A percentile compares a stretch with the other conserved stretches of the same genome.
Evolutionary conservation across 1,140 invertebrate genomes (phyloP).

Genomic region (Bacillus rossius): DNA sequence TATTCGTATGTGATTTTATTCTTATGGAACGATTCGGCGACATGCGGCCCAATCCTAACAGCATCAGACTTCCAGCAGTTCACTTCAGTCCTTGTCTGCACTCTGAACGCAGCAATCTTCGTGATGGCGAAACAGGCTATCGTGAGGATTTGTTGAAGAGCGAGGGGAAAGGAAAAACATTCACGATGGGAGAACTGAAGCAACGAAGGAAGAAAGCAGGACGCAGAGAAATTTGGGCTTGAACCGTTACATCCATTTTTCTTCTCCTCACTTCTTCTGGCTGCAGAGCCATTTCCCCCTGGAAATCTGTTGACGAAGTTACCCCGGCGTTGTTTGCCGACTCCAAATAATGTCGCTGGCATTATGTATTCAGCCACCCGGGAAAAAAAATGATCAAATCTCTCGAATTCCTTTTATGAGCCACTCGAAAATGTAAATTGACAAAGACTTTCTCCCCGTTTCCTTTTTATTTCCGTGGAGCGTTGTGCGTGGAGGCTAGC

Average conservation of each 20-base stretch:
- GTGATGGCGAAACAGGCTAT: slow-evolving; percentile 8
- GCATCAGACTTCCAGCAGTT: no score
- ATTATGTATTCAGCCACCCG: slow-evolving; percentile 1
- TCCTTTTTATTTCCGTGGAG: no score
- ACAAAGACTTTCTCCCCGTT: no score
- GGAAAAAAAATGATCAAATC: slow-evolving; percentile 1
- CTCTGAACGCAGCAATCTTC: no score
- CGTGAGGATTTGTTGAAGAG: slow-evolving; percentile 14
- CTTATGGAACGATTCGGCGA: no score
- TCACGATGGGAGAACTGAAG: not conserved
- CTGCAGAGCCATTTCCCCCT: not conserved
- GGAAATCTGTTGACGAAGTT: not conserved
- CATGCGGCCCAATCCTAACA: no score
- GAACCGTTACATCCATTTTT: slow-evolving; percentile 4
- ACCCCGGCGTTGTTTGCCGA: not conserved
- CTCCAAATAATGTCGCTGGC: not conserved
- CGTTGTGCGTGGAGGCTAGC: no score
- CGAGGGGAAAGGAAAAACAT: not conserved
- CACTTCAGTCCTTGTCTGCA: no score
- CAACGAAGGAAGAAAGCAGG: not conserved
- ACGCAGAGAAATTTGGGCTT: not conserved
- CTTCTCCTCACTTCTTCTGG: slow-evolving; percentile 3
- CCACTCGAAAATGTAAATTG: no score
- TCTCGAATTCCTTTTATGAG: no score
- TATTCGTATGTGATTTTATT: no score